Percentiles rank a stretch among this genome's conserved stretches.
These are phyloP conservation scores for Philypnodon macrostomus DNA, from an alignment of 2,797 vertebrate genomes.

Conservation along the genomic window DNA sequence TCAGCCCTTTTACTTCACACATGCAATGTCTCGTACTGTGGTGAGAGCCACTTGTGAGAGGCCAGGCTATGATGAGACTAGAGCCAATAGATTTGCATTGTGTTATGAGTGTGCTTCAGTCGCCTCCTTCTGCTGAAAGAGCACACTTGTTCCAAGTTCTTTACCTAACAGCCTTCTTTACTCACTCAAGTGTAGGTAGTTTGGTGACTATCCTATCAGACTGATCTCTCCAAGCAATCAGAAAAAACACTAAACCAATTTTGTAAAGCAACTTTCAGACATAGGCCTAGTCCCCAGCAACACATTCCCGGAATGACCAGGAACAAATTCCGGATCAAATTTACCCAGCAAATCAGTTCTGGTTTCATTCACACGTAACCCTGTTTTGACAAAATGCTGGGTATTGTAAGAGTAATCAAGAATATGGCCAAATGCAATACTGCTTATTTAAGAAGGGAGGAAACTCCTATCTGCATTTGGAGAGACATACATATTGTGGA, in stretches of 20 bases:
- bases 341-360: too few relatives aligned
- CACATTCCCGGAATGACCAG: too few relatives aligned
- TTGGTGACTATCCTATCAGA: conserved; percentile 13
- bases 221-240: not conserved
- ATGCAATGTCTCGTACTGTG: not conserved
- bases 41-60: conserved; percentile 30
- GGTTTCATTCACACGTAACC: too few relatives aligned
- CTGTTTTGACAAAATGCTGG: too few relatives aligned
- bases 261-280: not conserved
- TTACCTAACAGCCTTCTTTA: conserved; percentile 5
- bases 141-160: conserved; percentile 15
- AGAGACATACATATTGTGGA: too few relatives aligned
- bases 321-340: too few relatives aligned
- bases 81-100: conserved; percentile 34
- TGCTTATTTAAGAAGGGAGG: too few relatives aligned
- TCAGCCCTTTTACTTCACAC: not conserved
- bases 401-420: too few relatives aligned
- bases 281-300: too few relatives aligned
- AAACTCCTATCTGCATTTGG: too few relatives aligned
- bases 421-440: too few relatives aligned
- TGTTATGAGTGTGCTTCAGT: conserved; percentile 40
- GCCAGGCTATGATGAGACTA: conserved; percentile 9
- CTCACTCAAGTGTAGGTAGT: conserved; percentile 9
- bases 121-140: conserved; percentile 23
- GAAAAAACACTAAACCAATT: not conserved